phyloP scores from a whole-genome alignment of 1,140 invertebrate genomes.

The Globodera rostochiensis region DNA sequence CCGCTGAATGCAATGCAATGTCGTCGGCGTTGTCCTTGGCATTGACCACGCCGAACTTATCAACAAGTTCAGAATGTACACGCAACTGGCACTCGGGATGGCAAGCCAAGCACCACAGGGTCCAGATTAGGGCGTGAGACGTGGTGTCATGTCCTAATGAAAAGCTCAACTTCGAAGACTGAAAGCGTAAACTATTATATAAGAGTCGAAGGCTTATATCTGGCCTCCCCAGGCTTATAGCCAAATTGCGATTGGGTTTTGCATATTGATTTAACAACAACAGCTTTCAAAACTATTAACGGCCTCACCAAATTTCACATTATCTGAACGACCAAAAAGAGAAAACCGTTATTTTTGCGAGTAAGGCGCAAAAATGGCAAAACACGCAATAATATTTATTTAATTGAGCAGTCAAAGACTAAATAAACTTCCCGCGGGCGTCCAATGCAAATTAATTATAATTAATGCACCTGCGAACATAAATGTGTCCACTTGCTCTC shows the following conservation, averaged over 20 bases:
- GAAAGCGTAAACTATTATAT: too few species aligned
- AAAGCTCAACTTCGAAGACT: not conserved
- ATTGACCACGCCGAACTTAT: constrained; percentile 28
- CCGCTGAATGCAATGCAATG: not conserved
- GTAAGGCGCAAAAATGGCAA: too few species aligned
- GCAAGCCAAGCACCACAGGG: constrained; percentile 38
- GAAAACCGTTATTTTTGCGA: too few species aligned
- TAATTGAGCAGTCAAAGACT: not conserved
- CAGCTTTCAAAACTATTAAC: too few species aligned
- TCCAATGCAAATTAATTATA: constrained; percentile 1
- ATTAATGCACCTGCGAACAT: constrained; percentile 72
- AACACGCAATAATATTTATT: too few species aligned
- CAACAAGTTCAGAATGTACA: constrained; percentile 41
- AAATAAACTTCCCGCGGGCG: too few species aligned
- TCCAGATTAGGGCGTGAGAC: constrained; percentile 38
- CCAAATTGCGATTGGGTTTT: too few species aligned
- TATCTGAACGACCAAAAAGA: too few species aligned
- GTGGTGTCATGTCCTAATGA: constrained; percentile 49
- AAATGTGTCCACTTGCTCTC: constrained; percentile 79
- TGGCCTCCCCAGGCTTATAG: too few species aligned
- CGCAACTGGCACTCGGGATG: constrained; percentile 43
- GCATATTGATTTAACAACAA: too few species aligned
- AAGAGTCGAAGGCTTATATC: too few species aligned
- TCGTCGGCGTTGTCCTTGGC: constrained; percentile 13
- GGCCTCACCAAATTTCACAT: too few species aligned